Conservation (phyloP, 23 tunicate species). For the Diplosoma virens region DNA sequence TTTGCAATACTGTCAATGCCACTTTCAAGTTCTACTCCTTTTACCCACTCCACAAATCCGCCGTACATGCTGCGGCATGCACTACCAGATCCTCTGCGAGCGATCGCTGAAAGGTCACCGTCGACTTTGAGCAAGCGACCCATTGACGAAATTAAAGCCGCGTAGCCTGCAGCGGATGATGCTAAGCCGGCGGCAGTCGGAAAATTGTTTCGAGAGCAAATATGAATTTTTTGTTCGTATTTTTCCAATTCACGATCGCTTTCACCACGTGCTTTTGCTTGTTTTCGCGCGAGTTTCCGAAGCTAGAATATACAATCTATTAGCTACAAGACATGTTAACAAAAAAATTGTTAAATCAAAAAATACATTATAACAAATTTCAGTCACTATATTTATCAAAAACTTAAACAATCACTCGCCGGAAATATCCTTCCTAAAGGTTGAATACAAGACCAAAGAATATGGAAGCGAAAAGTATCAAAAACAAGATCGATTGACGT, state of each 20-base stretch:
- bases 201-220: conserved; percentile 59
- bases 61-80: conserved; percentile 89
- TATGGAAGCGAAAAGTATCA: too few species aligned
- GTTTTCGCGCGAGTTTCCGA: conserved; percentile 45
- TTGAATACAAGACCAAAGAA: too few species aligned
- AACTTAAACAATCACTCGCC: too few species aligned
- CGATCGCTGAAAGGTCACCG: conserved; percentile 56
- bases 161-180: conserved; percentile 92
- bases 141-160: conserved; percentile 57
- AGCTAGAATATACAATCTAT: conserved; percentile 10
- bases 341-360: too few species aligned
- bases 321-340: too few species aligned
- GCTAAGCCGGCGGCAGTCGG: conserved; percentile 96
- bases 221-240: conserved; percentile 47
- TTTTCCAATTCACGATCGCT: not conserved
- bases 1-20: conserved; percentile 64
- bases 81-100: conserved; percentile 86
- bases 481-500: too few species aligned
- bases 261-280: conserved; percentile 32
- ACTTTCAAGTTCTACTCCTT: conserved; percentile 44
- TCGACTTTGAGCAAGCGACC: conserved; percentile 36
- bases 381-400: too few species aligned
- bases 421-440: too few species aligned
- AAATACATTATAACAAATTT: too few species aligned
- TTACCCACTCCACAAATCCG: conserved; percentile 86